Conservation (phyloP, 2,888 invertebrate genomes). For the Ernsta delagoae region DNA sequence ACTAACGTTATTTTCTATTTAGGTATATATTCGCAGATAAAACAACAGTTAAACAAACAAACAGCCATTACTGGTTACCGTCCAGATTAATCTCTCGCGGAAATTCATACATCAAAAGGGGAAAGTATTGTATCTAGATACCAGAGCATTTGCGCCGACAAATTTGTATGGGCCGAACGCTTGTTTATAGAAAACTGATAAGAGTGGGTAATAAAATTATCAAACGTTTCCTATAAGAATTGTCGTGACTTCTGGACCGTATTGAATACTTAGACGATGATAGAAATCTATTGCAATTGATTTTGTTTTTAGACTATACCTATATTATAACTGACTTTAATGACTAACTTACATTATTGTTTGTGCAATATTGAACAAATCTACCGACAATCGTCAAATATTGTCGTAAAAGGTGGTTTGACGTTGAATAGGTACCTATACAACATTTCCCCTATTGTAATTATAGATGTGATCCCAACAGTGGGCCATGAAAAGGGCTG, state of each 20-base stretch:
- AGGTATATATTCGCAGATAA: no score
- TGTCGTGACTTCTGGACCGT: not conserved
- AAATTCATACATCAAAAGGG: slow-evolving; percentile 29
- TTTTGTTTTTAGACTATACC: not conserved
- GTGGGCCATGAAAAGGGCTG: no score
- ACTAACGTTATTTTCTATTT: no score
- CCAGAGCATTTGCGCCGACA: slow-evolving; percentile 20
- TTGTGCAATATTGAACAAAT: not conserved
- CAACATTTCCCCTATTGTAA: no score
- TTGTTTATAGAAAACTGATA: slow-evolving; percentile 18
- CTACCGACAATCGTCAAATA: no score
- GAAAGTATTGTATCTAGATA: slow-evolving; percentile 22
- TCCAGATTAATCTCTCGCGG: slow-evolving; percentile 26
- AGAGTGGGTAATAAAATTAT: slow-evolving; percentile 9
- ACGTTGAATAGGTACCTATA: not conserved
- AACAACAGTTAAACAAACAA: not conserved
- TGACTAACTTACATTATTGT: not conserved
- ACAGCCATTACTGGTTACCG: not conserved
- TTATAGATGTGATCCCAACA: no score
- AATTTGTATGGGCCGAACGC: slow-evolving; percentile 21
- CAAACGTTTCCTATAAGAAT: slow-evolving; percentile 10
- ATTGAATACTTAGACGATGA: slow-evolving; percentile 8
- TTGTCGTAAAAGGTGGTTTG: no score
- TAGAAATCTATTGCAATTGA: not conserved
- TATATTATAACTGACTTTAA: not conserved